Evolutionary conservation across 2,888 invertebrate species (phyloP), one percentile per base, ranked within the genome.

Genomic region (Oscheius myriophilus): DNA sequence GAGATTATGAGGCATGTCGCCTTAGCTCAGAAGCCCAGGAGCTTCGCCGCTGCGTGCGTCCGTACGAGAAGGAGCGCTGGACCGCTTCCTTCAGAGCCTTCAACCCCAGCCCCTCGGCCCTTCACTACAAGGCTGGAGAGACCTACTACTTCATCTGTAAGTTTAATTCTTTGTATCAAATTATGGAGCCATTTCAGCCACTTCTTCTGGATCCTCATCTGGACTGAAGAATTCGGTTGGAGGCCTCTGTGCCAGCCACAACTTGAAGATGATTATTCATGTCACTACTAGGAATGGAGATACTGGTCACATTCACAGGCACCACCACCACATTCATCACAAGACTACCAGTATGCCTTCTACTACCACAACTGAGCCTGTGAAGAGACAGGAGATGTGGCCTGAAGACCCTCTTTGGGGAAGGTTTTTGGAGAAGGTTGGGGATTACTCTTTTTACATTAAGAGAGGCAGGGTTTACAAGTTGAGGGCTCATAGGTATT

Each of bases 71-170:
- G 33, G 73, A 75, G 54, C 76, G 77, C 33, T 70, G 78, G 52
- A 80, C 78, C 51, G 70, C 67, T 2, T 73, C 80, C 4, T 78
- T 80, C 58, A 58, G 80, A 4, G 49, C 71, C 16, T 71, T 76
- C 68, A 75, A 71, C 49, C 76, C 80, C 11, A 80, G 75, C 59
- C 78, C 76, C 11, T 78, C 76, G 4, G 80, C 75, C 18, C 55
- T 80, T 59, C 71, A 72, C 45, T 80, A 80, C 64, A 58, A 72
- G 49, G 70, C 78, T 16, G 80, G 76, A 59, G 70, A 55, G 41
- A 79, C 78, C 26, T 80, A 80, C 61, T 80, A 73, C 55, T 80
- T 80, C 45, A 80, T 80, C 54, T 80, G 79, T 79, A 64, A 69
- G 72, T 61, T 9, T 6, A 9, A 33, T 6, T 33, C 33, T 33